A percentile compares a stretch with the other conserved stretches of the same genome.
These are phyloP conservation scores for Eudemis profundana DNA, from an alignment of 2,888 invertebrate genomes.

Conservation along the genomic window DNA sequence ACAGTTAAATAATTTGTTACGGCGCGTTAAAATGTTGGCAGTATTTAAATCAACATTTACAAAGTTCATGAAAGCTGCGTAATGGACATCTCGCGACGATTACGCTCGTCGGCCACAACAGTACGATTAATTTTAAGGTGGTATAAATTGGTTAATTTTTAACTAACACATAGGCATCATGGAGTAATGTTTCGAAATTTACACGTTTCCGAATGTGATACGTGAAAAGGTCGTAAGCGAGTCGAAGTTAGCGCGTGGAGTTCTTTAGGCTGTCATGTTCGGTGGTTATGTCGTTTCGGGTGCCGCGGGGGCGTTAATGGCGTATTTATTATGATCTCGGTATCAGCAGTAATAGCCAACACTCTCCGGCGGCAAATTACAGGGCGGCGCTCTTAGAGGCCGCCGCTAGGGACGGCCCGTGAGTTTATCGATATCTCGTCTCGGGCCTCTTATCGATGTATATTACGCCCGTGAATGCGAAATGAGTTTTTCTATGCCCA, in stretches of 20 bases:
- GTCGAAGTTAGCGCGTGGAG: slow-evolving; percentile 38
- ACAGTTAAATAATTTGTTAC: slow-evolving; percentile 36
- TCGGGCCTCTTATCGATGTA: slow-evolving; percentile 68
- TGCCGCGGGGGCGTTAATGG: slow-evolving; percentile 84
- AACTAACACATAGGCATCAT: slow-evolving; percentile 57
- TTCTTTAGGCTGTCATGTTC: slow-evolving; percentile 48
- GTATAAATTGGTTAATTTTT: slow-evolving; percentile 53
- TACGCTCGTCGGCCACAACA: slow-evolving; percentile 40
- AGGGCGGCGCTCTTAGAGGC: slow-evolving; percentile 80
- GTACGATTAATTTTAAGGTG: slow-evolving; percentile 47
- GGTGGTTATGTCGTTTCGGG: slow-evolving; percentile 80
- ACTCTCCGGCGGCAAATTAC: slow-evolving; percentile 85
- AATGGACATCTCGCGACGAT: slow-evolving; percentile 32
- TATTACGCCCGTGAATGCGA: slow-evolving; percentile 59
- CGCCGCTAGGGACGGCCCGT: slow-evolving; percentile 68
- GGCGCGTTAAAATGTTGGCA: slow-evolving; percentile 35
- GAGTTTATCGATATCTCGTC: slow-evolving; percentile 73
- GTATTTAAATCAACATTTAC: slow-evolving; percentile 36
- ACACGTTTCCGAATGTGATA: slow-evolving; percentile 52
- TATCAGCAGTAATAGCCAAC: slow-evolving; percentile 84
- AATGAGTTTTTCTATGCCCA: slow-evolving; percentile 56
- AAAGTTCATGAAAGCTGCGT: slow-evolving; percentile 36
- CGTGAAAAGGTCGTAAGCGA: slow-evolving; percentile 49
- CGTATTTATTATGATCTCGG: slow-evolving; percentile 85
- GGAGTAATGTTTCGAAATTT: slow-evolving; percentile 65